These are phyloP conservation scores for Dasypolia templi DNA, from an alignment of 2,888 invertebrate species.

Conservation along the genomic window DNA sequence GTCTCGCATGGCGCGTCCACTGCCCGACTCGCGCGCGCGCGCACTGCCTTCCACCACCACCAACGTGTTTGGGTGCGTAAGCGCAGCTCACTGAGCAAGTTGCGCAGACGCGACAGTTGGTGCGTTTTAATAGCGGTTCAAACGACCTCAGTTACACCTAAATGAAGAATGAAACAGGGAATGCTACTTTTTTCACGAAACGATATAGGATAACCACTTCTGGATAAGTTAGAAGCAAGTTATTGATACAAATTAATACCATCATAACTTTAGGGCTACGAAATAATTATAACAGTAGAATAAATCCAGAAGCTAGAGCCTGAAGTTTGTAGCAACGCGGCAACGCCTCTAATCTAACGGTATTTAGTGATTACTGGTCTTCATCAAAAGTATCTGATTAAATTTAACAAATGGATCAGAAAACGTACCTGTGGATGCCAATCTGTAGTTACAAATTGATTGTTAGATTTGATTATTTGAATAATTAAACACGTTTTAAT, in stretches of 20 bases:
- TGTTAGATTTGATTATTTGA: too few species aligned
- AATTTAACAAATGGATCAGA: background rate
- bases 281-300: background rate
- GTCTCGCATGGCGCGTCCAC: slow-evolving; percentile 81
- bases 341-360: too few species aligned
- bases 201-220: background rate
- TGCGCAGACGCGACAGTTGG: slow-evolving; percentile 32
- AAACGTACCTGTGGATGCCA: background rate
- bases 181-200: background rate
- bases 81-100: slow-evolving; percentile 59
- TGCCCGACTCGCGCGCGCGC: slow-evolving; percentile 74
- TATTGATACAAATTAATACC: background rate
- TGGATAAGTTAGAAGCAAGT: background rate
- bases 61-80: slow-evolving; percentile 76
- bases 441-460: background rate
- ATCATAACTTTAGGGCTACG: background rate
- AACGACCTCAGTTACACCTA: background rate
- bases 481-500: too few species aligned
- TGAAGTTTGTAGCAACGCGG: background rate
- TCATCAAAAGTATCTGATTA: background rate
- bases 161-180: background rate
- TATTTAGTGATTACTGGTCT: background rate
- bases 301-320: background rate
- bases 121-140: background rate
- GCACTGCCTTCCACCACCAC: slow-evolving; percentile 80